phyloP scores from a whole-genome alignment of 2,797 vertebrate species.

The Cetoscarus ocellatus region DNA sequence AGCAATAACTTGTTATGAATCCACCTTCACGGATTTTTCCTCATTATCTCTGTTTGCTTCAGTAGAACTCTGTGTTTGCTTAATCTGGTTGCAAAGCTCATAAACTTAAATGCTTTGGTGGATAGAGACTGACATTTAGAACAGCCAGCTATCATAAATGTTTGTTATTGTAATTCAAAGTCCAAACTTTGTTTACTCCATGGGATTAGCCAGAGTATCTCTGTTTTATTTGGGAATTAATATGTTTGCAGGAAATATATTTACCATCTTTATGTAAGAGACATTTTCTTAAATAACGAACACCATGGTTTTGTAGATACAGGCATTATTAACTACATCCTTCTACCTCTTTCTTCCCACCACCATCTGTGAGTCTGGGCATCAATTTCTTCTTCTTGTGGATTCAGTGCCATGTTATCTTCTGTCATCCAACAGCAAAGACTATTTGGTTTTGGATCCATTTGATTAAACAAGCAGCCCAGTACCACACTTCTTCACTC shows the following conservation, averaged over 20 bases:
- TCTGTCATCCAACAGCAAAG: conserved; percentile 6
- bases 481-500: conserved; percentile 30
- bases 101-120: neutral
- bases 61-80: neutral
- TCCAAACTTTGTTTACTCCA: neutral
- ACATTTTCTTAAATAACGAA: conserved; percentile 2
- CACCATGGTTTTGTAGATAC: neutral
- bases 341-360: conserved; percentile 36
- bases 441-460: conserved; percentile 26
- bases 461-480: conserved; percentile 15
- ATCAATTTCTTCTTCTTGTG: conserved; percentile 19
- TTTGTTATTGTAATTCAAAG: neutral
- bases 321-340: conserved; percentile 18
- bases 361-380: conserved; percentile 56
- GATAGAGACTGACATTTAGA: conserved; percentile 1
- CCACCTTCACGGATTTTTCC: neutral
- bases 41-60: neutral
- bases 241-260: neutral
- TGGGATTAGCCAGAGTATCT: neutral
- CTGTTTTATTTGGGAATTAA: neutral
- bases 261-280: neutral
- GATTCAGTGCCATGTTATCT: conserved; percentile 33
- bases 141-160: neutral
- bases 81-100: neutral
- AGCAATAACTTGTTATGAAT: too few relatives aligned